A percentile compares a stretch with the other conserved stretches of the same genome.
phyloP scores from a whole-genome alignment of 2,888 invertebrate species.

The Balanococcus diminutus region DNA sequence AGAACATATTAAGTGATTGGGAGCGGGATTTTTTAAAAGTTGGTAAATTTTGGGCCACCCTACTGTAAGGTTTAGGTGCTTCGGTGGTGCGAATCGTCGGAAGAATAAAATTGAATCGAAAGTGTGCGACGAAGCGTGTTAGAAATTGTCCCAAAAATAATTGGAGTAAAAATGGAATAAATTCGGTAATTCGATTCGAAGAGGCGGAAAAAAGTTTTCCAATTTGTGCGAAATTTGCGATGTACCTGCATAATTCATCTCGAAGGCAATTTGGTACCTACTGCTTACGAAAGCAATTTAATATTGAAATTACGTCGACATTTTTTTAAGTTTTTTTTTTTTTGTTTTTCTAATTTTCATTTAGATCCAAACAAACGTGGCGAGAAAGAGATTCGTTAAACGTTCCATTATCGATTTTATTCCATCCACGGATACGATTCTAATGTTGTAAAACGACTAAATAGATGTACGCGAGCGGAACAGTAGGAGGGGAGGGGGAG shows the following conservation, averaged over 20 bases:
- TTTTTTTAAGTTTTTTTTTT: not conserved
- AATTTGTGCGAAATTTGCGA: not conserved
- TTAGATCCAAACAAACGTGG: not conserved
- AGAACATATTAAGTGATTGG: no score
- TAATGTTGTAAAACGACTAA: no score
- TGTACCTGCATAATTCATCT: not conserved
- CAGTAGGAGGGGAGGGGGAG: not conserved
- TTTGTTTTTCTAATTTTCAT: not conserved
- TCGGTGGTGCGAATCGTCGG: not conserved
- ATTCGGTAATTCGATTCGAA: not conserved
- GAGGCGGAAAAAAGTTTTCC: not conserved
- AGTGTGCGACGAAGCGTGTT: not conserved
- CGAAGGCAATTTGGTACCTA: not conserved
- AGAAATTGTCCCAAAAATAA: not conserved
- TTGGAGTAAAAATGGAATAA: not conserved
- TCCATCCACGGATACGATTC: not conserved
- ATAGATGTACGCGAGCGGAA: no score
- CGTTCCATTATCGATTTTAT: not conserved
- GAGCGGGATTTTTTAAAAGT: no score
- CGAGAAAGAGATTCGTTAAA: not conserved
- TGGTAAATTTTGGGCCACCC: no score
- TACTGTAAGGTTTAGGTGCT: no score
- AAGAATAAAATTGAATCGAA: not conserved
- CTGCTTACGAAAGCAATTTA: no score
- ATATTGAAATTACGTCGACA: not conserved